phyloP scores from a whole-genome alignment of 2,797 vertebrate genomes.

The Eulemur rubriventer region DNA sequence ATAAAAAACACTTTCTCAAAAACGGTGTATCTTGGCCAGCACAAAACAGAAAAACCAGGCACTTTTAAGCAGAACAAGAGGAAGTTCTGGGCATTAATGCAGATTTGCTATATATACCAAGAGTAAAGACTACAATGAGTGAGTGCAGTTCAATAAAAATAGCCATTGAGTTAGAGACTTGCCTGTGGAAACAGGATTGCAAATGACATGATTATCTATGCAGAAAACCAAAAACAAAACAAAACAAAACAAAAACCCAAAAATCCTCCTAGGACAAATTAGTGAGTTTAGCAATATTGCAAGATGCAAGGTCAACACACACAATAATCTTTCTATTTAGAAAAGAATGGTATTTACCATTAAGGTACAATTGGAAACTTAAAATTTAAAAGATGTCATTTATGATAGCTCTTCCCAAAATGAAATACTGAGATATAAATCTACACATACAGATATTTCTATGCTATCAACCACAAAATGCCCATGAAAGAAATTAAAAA shows the following conservation, averaged over 20 bases:
- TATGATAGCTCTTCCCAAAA: background rate
- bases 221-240: background rate
- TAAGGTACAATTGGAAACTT: background rate
- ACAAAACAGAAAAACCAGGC: conserved; percentile 2
- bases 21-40: background rate
- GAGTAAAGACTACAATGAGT: background rate
- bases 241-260: background rate
- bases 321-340: background rate
- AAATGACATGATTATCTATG: background rate
- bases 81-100: background rate
- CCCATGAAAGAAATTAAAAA: background rate
- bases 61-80: background rate
- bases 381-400: background rate
- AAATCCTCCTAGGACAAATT: background rate
- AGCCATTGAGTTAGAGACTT: background rate
- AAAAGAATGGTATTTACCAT: background rate
- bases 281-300: background rate
- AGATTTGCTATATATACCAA: background rate
- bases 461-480: background rate
- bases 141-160: background rate
- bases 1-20: conserved; percentile 54
- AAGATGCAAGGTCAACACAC: background rate
- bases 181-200: background rate
- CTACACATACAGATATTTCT: background rate
- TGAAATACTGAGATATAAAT: background rate